Evolutionary conservation across 1,140 invertebrate genomes (phyloP), one percentile per base, ranked within the genome.

Genomic region (Pseudomyrmex pallidus): DNA sequence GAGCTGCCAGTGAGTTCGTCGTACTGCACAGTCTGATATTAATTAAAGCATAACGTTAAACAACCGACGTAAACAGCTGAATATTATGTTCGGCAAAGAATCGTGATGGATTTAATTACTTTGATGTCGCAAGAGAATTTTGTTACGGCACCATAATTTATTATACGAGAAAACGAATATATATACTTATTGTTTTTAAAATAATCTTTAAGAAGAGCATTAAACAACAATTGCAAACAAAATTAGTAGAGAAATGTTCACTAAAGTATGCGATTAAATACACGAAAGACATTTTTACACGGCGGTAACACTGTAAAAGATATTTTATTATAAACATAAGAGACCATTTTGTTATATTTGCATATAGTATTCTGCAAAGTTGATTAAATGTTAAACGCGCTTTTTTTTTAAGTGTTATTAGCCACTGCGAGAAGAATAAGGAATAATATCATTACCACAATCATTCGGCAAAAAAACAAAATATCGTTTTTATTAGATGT

Each of bases 11-110:
- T 70, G 59, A 84, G 59, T 84, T 70, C 83, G 83, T 82, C 66
- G 66, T 80, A 50, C 52, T 76, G 56, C 59, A 63, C 25, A 20
- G 66, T 17, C 25, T 48, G 64, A 46, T 72, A 84, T 82, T 84
- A 82, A 82, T 67, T 78, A 70, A 84, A 84, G 35, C 66, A 54
- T 82, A 74, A 82, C 52, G 54, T 80, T 80, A 80, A 80, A 80
- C 59, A 73, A 56, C 48, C 35, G 59, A 2, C 48, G 57, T 80
- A 80, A 80, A 80, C 76, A 80, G 44, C 20, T 15, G 76, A 70
- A 59, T 59, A 54, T 80, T 80, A 50, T 48, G 46, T 72, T 80
- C 54, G 54, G 54, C 54, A 72, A 9, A 20, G 70, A 78, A 80
- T 80, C 76, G 66, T 20, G 15, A 80, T 80, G 22, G 54, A 80